A percentile compares a stretch with the other conserved stretches of the same genome.
These are phyloP conservation scores for Ormyrus pomaceus DNA, from an alignment of 2,888 invertebrate species.

Conservation along the genomic window DNA sequence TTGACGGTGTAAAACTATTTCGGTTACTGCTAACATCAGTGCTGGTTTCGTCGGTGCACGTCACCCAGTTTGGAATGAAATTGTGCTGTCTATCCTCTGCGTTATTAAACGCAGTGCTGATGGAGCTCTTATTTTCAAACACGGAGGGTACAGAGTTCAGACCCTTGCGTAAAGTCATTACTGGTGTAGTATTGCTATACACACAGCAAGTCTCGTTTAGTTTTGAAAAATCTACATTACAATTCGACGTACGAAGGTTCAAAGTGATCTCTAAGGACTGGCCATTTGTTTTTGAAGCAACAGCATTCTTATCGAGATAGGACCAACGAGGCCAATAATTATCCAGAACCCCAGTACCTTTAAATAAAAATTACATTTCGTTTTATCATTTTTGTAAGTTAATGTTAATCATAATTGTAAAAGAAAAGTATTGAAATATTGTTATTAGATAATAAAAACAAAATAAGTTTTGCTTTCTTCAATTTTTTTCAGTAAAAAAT, in stretches of 20 bases:
- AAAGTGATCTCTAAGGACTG: constrained; percentile 55
- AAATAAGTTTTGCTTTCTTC: neutral
- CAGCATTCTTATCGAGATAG: neutral
- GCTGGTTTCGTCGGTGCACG: constrained; percentile 64
- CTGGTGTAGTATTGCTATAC: constrained; percentile 69
- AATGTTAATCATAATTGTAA: neutral
- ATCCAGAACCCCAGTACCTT: constrained; percentile 52
- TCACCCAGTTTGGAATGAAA: constrained; percentile 65
- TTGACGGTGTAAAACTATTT: neutral
- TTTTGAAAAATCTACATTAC: constrained; percentile 63
- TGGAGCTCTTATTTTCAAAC: neutral
- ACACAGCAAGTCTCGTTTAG: constrained; percentile 69
- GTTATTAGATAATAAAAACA: neutral
- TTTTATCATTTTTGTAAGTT: neutral
- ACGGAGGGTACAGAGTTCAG: constrained; percentile 22
- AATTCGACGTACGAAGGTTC: constrained; percentile 52
- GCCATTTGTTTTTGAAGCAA: constrained; percentile 28
- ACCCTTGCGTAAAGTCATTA: constrained; percentile 59
- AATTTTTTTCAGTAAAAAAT: too few relatives aligned
- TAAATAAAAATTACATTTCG: neutral
- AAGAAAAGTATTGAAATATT: neutral
- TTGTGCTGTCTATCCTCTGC: constrained; percentile 61
- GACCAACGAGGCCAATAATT: constrained; percentile 61
- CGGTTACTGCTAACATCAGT: neutral
- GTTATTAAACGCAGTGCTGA: neutral